Conservation (phyloP, 1,140 invertebrate species). For the Eupristina koningsbergeri region DNA sequence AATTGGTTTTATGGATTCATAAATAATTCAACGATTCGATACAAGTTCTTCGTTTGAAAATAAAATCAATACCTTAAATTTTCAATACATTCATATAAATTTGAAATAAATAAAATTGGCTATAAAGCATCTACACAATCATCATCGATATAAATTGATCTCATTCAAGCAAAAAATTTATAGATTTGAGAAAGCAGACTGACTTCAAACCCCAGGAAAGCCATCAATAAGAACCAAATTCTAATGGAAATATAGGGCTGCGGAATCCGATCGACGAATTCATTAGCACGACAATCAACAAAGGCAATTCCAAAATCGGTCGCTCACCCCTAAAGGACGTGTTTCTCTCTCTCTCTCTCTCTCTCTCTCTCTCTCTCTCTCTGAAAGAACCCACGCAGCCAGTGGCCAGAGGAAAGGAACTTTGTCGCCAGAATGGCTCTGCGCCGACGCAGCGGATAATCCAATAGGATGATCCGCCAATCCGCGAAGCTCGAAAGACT, state of each 20-base stretch:
- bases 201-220: no score
- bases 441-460: constrained; percentile 51
- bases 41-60: background rate
- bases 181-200: no score
- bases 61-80: background rate
- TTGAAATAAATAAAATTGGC: background rate
- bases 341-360: no score
- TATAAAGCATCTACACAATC: background rate
- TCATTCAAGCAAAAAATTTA: no score
- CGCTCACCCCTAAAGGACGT: background rate
- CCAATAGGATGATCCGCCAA: constrained; percentile 54
- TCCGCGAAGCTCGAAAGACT: constrained; percentile 13
- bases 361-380: no score
- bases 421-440: background rate
- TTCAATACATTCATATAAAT: background rate
- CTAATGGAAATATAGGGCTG: background rate
- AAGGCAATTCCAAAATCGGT: background rate
- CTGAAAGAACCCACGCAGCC: no score
- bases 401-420: background rate
- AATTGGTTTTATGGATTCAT: background rate
- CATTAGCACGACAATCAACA: constrained; percentile 4
- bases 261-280: background rate
- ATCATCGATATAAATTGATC: no score
- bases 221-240: background rate
- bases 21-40: background rate